These are phyloP conservation scores for Noctua janthina DNA, from an alignment of 2,888 invertebrate genomes.

Conservation along the genomic window DNA sequence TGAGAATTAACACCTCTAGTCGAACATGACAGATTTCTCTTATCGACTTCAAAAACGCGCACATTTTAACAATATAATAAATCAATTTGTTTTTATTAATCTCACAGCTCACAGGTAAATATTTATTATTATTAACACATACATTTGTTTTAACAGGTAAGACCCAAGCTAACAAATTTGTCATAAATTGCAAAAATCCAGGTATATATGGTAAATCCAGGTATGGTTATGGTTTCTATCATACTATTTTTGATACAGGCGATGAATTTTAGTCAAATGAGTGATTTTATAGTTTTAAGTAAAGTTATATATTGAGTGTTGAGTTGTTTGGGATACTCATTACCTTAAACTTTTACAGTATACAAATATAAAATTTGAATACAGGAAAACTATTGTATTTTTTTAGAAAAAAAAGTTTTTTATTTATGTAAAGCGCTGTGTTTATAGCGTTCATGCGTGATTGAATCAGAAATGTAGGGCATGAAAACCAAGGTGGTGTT, in stretches of 20 bases:
- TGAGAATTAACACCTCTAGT: not conserved
- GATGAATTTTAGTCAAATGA: conserved; percentile 2
- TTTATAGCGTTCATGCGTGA: too few species aligned
- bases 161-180: too few species aligned
- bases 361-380: too few species aligned
- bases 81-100: conserved; percentile 6
- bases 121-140: too few species aligned
- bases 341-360: not conserved
- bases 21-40: not conserved
- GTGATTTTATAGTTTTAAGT: not conserved
- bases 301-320: conserved; percentile 20
- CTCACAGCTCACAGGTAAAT: not conserved
- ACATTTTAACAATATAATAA: not conserved
- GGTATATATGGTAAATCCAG: too few species aligned
- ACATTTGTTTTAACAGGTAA: too few species aligned
- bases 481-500: too few species aligned
- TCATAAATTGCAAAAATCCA: too few species aligned
- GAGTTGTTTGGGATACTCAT: not conserved
- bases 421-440: too few species aligned
- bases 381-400: too few species aligned
- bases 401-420: too few species aligned
- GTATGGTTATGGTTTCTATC: conserved; percentile 28
- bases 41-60: not conserved
- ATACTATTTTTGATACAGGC: not conserved
- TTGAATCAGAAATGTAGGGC: too few species aligned